Conservation (phyloP, 2,113 vertebrate genomes). For the Eulemur rufifrons region DNA sequence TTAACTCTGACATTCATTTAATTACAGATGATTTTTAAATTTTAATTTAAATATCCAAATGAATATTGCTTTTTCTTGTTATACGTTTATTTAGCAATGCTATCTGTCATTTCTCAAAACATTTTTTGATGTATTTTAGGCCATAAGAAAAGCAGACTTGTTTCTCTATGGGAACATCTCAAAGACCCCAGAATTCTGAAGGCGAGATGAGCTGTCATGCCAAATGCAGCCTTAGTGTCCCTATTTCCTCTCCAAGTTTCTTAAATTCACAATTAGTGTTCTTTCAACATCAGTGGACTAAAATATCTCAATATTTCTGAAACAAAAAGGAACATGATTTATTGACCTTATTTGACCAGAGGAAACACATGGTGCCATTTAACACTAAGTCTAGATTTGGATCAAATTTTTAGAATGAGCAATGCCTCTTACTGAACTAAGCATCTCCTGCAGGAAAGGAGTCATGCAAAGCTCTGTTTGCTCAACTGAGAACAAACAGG, state of each 20-base stretch:
- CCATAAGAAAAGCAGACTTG: neutral
- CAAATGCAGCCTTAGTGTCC: neutral
- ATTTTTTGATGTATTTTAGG: neutral
- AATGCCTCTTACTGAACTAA: neutral
- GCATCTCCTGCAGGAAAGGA: neutral
- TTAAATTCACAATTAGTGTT: neutral
- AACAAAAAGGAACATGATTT: neutral
- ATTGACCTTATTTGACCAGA: conserved; percentile 30
- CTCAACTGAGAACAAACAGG: neutral
- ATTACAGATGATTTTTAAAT: neutral
- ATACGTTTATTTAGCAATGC: neutral
- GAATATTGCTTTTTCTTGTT: neutral
- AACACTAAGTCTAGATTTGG: neutral
- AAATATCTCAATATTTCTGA: conserved; percentile 50
- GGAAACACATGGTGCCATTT: conserved; percentile 23
- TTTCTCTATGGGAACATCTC: neutral
- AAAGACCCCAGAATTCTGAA: neutral
- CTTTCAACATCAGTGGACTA: neutral
- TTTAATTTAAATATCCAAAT: neutral
- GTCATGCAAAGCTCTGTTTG: neutral
- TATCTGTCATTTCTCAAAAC: neutral
- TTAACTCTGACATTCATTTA: neutral
- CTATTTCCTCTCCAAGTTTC: neutral
- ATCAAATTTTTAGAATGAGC: neutral
- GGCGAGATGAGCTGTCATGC: too few relatives aligned